Evolutionary conservation across 2,113 vertebrate species (phyloP), one percentile per base, ranked within the genome.

Genomic region (Phylloscopus trochilus): DNA sequence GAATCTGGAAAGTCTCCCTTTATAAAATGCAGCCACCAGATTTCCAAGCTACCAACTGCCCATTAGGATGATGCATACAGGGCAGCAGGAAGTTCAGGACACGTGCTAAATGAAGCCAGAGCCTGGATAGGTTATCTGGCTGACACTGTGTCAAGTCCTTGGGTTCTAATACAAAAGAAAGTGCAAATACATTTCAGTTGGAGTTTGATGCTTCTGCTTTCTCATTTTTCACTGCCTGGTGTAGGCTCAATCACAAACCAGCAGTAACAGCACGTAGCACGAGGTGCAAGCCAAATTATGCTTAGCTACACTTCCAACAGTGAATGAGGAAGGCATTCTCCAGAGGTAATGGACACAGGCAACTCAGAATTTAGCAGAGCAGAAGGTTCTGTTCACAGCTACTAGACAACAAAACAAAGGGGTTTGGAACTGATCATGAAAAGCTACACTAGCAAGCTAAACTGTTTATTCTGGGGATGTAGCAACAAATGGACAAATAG

Each of bases 281-380:
- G 0, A 95, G 52, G 43, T 44, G 68, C 49, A 69, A 86, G 76
- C 39, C 92, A 93, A 70, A 47, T 83, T 93, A 83, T 47, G 73
- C 83, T 86, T 84, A 93, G 70, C 80, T 79, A 28, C 41, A 81
- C 27, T 64, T 79, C 41, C 44, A 87, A 83, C 33, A 94, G 75
- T 46, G 83, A 88, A 82, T 47, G 55, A 88, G 21, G 55, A 93
- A 88, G 75, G 85, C 49, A 37, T 33, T 74, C 72, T 93, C 80
- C 80, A 92, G 76, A 95, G 69, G 56, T 84, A 78, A 70, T 3
- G 56, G 73, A 94, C 52, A 93, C 47, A 59, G 30, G 60, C 72
- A 88, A 84, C 67, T 85, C 72, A 92, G 86, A 77, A 62, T 39
- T 86, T 28, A 95, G 73, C 73, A 92, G 43, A 75, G 69, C 80